Percentiles rank a stretch among this genome's conserved stretches.
phyloP scores from a whole-genome alignment of 2,888 invertebrate genomes.

The Pachycephus smyrnensis region DNA sequence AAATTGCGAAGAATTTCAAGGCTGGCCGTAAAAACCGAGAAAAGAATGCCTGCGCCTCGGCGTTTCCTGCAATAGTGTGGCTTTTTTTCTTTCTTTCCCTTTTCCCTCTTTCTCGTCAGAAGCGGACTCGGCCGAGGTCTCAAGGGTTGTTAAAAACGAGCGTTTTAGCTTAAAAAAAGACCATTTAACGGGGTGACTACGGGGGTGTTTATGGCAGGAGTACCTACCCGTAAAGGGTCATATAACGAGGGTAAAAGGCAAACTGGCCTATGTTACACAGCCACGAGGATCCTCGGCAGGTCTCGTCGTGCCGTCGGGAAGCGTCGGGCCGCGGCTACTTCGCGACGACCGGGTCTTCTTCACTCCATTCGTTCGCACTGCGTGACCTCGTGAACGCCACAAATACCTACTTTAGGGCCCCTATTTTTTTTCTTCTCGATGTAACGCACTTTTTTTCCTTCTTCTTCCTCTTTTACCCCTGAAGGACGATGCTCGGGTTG shows the following conservation, averaged over 20 bases:
- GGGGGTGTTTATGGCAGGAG: constrained; percentile 27
- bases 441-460: constrained; percentile 41
- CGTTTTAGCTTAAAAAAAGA: constrained; percentile 48
- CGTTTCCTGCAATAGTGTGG: constrained; percentile 65
- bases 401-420: constrained; percentile 51
- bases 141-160: constrained; percentile 62
- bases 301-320: not conserved
- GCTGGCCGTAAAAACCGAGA: constrained; percentile 50
- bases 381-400: constrained; percentile 50
- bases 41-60: constrained; percentile 45
- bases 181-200: constrained; percentile 59
- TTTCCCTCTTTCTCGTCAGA: constrained; percentile 17
- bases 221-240: constrained; percentile 34
- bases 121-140: constrained; percentile 40
- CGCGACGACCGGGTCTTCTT: not conserved
- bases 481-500: constrained; percentile 52
- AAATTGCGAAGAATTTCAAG: constrained; percentile 59
- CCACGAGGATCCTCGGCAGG: not conserved
- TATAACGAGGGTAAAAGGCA: constrained; percentile 40
- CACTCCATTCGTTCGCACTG: constrained; percentile 10
- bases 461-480: constrained; percentile 29
- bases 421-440: constrained; percentile 36
- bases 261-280: constrained; percentile 28
- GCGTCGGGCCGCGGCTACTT: constrained; percentile 30
- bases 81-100: constrained; percentile 45